Conservation (phyloP, 1,140 invertebrate genomes). For the Pantala flavescens region DNA sequence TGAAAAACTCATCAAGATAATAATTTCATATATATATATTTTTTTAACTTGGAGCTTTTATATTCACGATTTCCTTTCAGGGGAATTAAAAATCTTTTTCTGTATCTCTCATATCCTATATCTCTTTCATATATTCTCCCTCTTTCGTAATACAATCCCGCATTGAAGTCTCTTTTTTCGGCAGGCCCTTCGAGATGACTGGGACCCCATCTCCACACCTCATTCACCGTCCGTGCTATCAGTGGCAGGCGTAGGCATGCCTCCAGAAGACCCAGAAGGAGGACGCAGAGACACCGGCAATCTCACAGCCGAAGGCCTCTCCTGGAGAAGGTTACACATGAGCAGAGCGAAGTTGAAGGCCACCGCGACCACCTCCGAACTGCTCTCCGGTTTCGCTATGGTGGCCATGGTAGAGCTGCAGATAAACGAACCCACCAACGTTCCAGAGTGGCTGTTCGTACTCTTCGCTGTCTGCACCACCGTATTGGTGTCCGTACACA, state of each 20-base stretch:
- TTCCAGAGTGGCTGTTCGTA: slow-evolving; percentile 72
- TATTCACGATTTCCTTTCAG: no score
- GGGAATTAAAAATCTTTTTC: no score
- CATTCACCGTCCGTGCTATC: no score
- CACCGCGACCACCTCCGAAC: slow-evolving; percentile 80
- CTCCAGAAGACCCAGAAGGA: background rate
- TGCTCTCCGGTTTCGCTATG: slow-evolving; percentile 78
- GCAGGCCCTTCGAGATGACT: no score
- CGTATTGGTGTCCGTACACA: slow-evolving; percentile 81
- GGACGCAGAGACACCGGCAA: background rate
- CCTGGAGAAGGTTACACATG: slow-evolving; percentile 75
- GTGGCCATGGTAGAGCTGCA: slow-evolving; percentile 88
- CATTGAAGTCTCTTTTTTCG: no score
- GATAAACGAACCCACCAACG: slow-evolving; percentile 60
- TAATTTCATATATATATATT: no score
- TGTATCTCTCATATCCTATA: no score
- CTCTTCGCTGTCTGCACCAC: slow-evolving; percentile 85
- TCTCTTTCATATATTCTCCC: no score
- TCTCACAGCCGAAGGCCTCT: slow-evolving; percentile 40
- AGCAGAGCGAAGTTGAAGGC: slow-evolving; percentile 87
- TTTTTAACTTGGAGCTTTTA: no score
- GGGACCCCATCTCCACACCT: no score
- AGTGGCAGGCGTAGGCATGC: background rate
- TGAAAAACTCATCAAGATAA: no score
- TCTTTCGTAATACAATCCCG: no score